Evolutionary conservation across 2,797 vertebrate species (phyloP).

Genomic region (Bradypus variegatus): DNA sequence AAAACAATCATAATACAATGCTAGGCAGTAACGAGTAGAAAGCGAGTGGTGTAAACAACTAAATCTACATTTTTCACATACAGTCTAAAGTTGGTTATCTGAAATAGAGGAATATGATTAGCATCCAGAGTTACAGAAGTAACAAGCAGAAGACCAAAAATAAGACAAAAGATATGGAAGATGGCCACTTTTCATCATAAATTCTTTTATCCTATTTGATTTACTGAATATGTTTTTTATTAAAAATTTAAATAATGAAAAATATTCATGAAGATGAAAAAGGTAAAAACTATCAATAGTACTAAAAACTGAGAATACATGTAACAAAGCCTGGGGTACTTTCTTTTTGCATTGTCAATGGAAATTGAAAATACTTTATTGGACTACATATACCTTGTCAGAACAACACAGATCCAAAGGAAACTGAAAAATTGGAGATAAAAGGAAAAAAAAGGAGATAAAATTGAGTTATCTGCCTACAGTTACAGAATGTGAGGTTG

Average conservation of each 20-base stretch:
- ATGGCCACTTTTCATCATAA: not conserved
- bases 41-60: rapidly evolving
- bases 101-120: not conserved
- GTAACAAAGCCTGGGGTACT: not conserved
- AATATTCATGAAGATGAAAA: not conserved
- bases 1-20: rapidly evolving
- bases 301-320: not conserved
- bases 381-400: not conserved
- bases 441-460: too few species aligned
- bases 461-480: not conserved
- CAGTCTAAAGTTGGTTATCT: rapidly evolving
- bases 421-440: too few species aligned
- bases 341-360: not conserved
- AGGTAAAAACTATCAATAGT: not conserved
- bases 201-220: not conserved
- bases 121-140: not conserved
- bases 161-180: too few species aligned
- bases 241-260: not conserved
- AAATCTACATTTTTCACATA: not conserved
- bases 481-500: rapidly evolving
- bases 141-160: not conserved
- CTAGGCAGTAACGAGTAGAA: rapidly evolving
- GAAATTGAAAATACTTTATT: not conserved
- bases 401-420: too few species aligned
- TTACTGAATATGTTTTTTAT: not conserved